A percentile compares a stretch with the other conserved stretches of the same genome.
Evolutionary conservation across 2,888 invertebrate genomes (phyloP).

Genomic region (Orthonevra nobilis): DNA sequence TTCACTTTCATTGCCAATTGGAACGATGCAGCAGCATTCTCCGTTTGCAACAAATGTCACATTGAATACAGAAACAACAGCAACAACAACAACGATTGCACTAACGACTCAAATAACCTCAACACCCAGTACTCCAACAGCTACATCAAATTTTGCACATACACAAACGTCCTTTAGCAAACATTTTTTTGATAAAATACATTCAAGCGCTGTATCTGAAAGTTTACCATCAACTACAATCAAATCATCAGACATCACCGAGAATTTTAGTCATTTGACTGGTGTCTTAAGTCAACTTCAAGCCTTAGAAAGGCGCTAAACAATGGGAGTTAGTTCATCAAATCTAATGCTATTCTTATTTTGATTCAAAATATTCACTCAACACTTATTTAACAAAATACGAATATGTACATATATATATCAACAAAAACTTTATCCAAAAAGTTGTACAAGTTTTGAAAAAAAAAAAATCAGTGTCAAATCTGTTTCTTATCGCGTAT

Average conservation of each 20-base stretch:
- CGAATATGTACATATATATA: conserved; percentile 6
- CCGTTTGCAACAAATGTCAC: conserved; percentile 7
- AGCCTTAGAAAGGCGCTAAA: conserved; percentile 52
- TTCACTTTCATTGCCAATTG: conserved; percentile 12
- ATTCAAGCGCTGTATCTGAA: conserved; percentile 20
- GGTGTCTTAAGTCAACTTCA: conserved; percentile 59
- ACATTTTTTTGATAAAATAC: conserved; percentile 39
- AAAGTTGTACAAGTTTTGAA: no score
- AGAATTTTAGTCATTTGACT: conserved; percentile 55
- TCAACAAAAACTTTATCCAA: no score
- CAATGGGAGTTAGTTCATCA: conserved; percentile 2
- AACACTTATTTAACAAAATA: no score
- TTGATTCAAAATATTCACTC: no score
- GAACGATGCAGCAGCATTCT: neutral
- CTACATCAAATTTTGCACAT: conserved; percentile 48
- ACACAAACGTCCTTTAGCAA: conserved; percentile 59
- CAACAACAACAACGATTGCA: conserved; percentile 66
- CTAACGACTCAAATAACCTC: conserved; percentile 70
- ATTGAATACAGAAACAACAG: conserved; percentile 5
- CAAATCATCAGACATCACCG: conserved; percentile 46
- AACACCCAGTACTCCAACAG: conserved; percentile 58
- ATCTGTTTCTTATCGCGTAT: no score
- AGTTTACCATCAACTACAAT: conserved; percentile 26
- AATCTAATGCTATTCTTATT: conserved; percentile 53
- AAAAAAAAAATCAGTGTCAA: no score